phyloP scores from a whole-genome alignment of 2,113 vertebrate genomes.

The Nymphicus hollandicus region DNA sequence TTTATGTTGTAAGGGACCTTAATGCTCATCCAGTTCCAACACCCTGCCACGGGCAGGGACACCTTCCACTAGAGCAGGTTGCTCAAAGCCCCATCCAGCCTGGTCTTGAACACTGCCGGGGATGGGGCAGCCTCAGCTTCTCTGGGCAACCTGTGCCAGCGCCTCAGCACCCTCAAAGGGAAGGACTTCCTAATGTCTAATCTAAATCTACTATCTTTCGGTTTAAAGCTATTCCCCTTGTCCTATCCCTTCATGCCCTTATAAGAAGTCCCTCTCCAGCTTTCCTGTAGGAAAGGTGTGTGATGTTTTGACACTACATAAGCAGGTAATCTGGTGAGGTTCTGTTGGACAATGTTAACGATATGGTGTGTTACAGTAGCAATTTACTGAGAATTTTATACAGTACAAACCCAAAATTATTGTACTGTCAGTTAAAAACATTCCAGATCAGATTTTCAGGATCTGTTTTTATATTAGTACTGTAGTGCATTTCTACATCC shows the following conservation, averaged over 20 bases:
- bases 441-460: neutral
- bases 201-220: neutral
- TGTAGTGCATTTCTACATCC: neutral
- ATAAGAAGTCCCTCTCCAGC: neutral
- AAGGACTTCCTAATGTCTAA: neutral
- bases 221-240: neutral
- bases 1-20: neutral
- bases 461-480: neutral
- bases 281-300: neutral
- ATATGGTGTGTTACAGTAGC: neutral
- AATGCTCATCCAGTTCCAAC: neutral
- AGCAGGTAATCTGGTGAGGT: neutral
- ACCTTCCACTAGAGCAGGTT: neutral
- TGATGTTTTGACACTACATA: neutral
- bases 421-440: neutral
- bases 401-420: neutral
- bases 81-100: neutral
- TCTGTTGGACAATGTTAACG: neutral
- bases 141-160: accelerated
- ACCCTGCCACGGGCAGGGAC: neutral
- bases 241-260: neutral
- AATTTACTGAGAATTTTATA: neutral
- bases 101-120: neutral
- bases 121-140: neutral
- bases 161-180: neutral